Conservation (phyloP, 2,888 invertebrate genomes). For the Hyalella azteca region DNA sequence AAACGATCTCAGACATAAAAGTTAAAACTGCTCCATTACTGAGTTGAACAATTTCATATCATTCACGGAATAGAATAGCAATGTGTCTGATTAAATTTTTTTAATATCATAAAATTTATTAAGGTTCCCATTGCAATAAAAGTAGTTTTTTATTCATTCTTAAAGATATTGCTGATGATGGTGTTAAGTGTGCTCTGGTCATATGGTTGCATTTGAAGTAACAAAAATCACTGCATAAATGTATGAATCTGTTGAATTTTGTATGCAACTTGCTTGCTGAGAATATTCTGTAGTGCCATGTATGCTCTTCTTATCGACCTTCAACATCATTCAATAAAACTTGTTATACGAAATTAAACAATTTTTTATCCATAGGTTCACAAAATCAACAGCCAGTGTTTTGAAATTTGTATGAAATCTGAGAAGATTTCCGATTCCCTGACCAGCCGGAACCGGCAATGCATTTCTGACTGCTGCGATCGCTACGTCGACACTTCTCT, state of each 20-base stretch:
- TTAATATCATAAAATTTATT: too few species aligned
- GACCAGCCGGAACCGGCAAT: background rate
- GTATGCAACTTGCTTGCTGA: background rate
- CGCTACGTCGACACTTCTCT: background rate
- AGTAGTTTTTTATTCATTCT: too few species aligned
- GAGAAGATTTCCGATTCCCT: background rate
- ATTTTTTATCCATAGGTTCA: background rate
- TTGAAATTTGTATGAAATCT: slow-evolving; percentile 8
- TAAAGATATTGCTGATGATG: too few species aligned
- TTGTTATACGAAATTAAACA: background rate
- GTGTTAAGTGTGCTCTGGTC: too few species aligned
- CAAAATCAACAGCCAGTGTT: slow-evolving; percentile 20
- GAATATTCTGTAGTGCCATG: background rate
- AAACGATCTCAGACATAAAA: too few species aligned
- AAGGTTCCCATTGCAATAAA: too few species aligned
- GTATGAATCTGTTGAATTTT: background rate
- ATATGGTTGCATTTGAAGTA: too few species aligned
- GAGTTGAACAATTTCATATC: too few species aligned
- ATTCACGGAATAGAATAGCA: too few species aligned
- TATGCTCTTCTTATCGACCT: background rate
- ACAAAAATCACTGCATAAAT: too few species aligned
- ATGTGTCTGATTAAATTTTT: too few species aligned
- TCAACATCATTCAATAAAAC: background rate
- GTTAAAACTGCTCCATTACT: too few species aligned
- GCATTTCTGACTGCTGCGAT: slow-evolving; percentile 18